Base-by-base conservation (phyloP, 1,140 invertebrate species). In the Armadillidium nasatum region DNA sequence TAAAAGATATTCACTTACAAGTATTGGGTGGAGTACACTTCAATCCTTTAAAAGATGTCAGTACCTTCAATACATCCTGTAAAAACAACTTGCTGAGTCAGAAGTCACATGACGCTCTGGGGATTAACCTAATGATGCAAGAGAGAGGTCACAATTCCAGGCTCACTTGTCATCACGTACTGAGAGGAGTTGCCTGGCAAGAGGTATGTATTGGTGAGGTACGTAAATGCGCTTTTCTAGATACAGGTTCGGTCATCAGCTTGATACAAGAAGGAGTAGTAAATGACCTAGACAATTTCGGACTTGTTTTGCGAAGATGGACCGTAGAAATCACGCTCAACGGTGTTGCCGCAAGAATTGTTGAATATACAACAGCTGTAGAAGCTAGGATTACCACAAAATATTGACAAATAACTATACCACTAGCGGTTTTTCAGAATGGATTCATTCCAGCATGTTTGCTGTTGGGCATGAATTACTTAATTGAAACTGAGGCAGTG, bases 201-300 rank as follows among this genome's bases (percentile, higher is more conserved):
- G 3, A 43, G 11, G 22, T 7, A 22, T 15, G 22, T 15, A 15
- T 71, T n/a, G 69, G 15, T 71, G 21, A 71, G 7, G 3, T 71
- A 7, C 22, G 13, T n/a, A 15, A 23, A 15, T 71, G 69, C 7
- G 69, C 69, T 1, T 13, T 71, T 3, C 11, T 71, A 4, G 69
- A 71, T 66, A 66, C 60, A 66, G 60, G 60, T 4, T n/a, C 7
- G 60, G 60, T n/a, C 15, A 66, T 66, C 15, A 71, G 69, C 21
- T 10, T 71, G 13, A 33, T 33, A 33, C 33, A 33, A 33, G 6
- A 33, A 33, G 33, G 2, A 33, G 33, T 33, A 6, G 33, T 6
- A 1, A 43, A 23, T 7, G 22, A 22, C 21, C 13, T 71, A 43
- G 22, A 15, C 2, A 2, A 15, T 4, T 71, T 71, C 4, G 11